Percentiles rank a stretch among this genome's conserved stretches.
Evolutionary conservation across 2,888 invertebrate species (phyloP).

Genomic region (Cephus nigrinus): DNA sequence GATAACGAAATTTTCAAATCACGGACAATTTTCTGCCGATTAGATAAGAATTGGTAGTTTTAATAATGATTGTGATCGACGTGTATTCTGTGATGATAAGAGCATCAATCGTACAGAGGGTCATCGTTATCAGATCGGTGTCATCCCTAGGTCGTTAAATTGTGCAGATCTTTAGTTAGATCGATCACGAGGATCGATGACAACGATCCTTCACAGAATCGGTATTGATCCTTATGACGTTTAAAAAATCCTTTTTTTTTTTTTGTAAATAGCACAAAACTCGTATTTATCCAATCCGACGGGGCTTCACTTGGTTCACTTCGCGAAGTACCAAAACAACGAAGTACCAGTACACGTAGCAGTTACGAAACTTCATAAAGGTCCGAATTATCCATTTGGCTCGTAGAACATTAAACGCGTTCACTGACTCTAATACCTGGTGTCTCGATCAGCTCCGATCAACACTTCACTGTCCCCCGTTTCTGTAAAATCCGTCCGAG

Average conservation of each 20-base stretch:
- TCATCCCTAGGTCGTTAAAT: not conserved
- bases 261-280: not conserved
- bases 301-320: not conserved
- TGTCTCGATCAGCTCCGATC: not conserved
- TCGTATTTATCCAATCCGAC: not conserved
- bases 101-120: not conserved
- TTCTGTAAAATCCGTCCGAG: not conserved
- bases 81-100: not conserved
- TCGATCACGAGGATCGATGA: not conserved
- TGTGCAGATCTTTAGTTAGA: not conserved
- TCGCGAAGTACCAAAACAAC: not conserved
- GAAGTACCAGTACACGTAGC: not conserved
- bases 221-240: not conserved
- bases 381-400: not conserved
- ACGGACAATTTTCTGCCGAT: not conserved
- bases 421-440: not conserved
- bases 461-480: not conserved
- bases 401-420: not conserved
- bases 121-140: not conserved
- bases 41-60: not conserved
- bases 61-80: not conserved
- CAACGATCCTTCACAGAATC: not conserved
- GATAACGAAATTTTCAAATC: not conserved
- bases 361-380: not conserved
- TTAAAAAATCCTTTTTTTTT: not conserved